Evolutionary conservation across 2,113 vertebrate genomes (phyloP).

Genomic region (Perccottus glenii): DNA sequence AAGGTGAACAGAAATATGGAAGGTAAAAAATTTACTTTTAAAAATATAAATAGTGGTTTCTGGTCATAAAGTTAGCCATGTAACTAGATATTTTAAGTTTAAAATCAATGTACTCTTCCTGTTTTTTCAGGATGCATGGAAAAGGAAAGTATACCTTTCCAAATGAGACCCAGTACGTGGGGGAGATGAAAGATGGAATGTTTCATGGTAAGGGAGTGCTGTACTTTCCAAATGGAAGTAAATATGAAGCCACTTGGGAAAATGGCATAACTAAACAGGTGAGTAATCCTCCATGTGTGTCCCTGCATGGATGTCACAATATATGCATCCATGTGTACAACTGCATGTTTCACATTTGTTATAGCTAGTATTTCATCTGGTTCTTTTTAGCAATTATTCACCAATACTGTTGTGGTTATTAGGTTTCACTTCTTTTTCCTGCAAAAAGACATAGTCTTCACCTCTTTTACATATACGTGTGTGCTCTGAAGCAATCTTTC

Average conservation of each 20-base stretch:
- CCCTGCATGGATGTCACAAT: conserved; percentile 30
- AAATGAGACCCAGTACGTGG: conserved; percentile 85
- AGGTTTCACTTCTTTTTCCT: conserved; percentile 42
- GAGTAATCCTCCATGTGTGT: conserved; percentile 30
- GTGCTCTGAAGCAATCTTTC: conserved; percentile 49
- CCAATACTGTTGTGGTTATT: conserved; percentile 62
- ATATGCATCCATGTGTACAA: conserved; percentile 27
- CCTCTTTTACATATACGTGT: conserved; percentile 15
- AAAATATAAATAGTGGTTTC: too few relatives aligned
- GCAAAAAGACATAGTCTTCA: conserved; percentile 24
- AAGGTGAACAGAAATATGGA: conserved; percentile 74
- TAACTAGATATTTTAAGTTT: too few relatives aligned
- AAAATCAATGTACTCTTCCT: neutral
- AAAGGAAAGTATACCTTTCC: conserved; percentile 84
- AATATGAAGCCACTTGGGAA: conserved; percentile 86
- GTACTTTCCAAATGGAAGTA: conserved; percentile 82
- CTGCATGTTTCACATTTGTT: conserved; percentile 67
- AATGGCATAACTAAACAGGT: conserved; percentile 85
- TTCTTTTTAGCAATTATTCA: conserved; percentile 71
- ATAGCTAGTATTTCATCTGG: conserved; percentile 69
- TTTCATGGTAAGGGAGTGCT: conserved; percentile 90
- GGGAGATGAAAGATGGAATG: conserved; percentile 87
- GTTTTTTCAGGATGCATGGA: conserved; percentile 88
- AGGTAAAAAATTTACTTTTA: conserved; percentile 70
- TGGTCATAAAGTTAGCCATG: too few relatives aligned